A percentile compares a stretch with the other conserved stretches of the same genome.
phyloP scores from a whole-genome alignment of 2,888 invertebrate genomes.

The Drosophila leonis region DNA sequence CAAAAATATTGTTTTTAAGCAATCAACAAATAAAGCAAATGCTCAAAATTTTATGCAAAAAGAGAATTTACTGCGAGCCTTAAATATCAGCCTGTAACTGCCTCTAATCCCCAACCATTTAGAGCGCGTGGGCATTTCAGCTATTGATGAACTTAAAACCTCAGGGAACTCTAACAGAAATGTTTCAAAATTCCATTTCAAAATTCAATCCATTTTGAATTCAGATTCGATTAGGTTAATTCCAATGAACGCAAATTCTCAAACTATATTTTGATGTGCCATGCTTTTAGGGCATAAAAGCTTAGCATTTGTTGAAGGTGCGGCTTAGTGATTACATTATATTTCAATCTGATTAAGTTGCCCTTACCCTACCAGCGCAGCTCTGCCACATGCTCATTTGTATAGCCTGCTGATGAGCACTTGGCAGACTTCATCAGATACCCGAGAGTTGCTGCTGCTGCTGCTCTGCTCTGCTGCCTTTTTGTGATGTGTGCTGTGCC shows the following conservation, averaged over 20 bases:
- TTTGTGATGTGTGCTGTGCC: slow-evolving; percentile 32
- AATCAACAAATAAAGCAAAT: background rate
- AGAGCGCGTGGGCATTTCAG: background rate
- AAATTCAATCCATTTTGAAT: background rate
- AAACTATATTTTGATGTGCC: slow-evolving; percentile 7
- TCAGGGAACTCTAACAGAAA: background rate
- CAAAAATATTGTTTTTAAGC: background rate
- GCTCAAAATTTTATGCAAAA: background rate
- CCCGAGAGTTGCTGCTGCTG: slow-evolving; percentile 25
- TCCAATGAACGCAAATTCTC: background rate
- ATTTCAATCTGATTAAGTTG: slow-evolving; percentile 35
- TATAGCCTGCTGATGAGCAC: slow-evolving; percentile 59
- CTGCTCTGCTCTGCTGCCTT: slow-evolving; percentile 20
- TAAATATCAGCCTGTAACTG: background rate
- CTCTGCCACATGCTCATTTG: background rate
- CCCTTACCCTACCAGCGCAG: background rate
- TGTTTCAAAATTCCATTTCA: background rate
- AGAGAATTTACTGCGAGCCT: background rate
- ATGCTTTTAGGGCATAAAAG: background rate
- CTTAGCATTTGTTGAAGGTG: slow-evolving; percentile 43
- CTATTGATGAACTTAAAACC: background rate
- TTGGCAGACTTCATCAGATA: slow-evolving; percentile 67
- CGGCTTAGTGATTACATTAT: slow-evolving; percentile 35
- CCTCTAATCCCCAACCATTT: background rate
- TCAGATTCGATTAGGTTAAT: background rate